A percentile compares a stretch with the other conserved stretches of the same genome.
Evolutionary conservation across 2,797 vertebrate species (phyloP).

Genomic region (Sebastes itinus): DNA sequence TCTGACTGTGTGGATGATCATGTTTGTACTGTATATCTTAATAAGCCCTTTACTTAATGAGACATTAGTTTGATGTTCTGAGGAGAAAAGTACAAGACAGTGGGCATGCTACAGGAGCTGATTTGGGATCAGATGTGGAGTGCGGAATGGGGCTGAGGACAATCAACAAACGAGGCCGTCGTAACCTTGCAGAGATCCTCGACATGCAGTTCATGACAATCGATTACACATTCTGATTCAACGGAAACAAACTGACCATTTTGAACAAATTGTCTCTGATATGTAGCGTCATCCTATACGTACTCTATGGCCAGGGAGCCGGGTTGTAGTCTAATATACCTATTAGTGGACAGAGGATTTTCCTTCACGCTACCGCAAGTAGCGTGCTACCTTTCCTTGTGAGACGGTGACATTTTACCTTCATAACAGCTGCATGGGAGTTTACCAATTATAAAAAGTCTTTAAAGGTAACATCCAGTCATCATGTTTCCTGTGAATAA

Average conservation of each 20-base stretch:
- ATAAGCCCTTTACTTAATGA: slow-evolving; percentile 81
- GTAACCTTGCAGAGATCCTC: slow-evolving; percentile 35
- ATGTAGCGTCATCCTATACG: not conserved
- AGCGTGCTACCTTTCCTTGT: slow-evolving; percentile 1
- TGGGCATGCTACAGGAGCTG: slow-evolving; percentile 65
- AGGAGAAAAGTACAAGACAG: slow-evolving; percentile 50
- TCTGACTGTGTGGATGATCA: slow-evolving; percentile 45
- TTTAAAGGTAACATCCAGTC: slow-evolving; percentile 64
- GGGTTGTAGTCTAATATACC: not conserved
- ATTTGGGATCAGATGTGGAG: slow-evolving; percentile 42
- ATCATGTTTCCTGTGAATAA: slow-evolving; percentile 40
- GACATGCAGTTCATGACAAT: slow-evolving; percentile 32
- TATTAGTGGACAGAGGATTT: not conserved
- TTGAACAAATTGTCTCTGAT: not conserved
- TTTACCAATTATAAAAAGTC: slow-evolving; percentile 11
- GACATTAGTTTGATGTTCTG: slow-evolving; percentile 45
- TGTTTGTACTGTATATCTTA: slow-evolving; percentile 63
- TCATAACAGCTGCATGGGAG: not conserved
- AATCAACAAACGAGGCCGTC: slow-evolving; percentile 30
- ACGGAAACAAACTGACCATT: slow-evolving; percentile 12
- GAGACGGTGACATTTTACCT: not conserved
- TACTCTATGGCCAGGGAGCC: not conserved
- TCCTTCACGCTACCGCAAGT: slow-evolving; percentile 3
- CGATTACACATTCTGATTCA: slow-evolving; percentile 24
- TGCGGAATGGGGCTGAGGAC: slow-evolving; percentile 28